These are phyloP conservation scores for Tipula vernalis DNA, from an alignment of 2,888 invertebrate species.

Conservation along the genomic window DNA sequence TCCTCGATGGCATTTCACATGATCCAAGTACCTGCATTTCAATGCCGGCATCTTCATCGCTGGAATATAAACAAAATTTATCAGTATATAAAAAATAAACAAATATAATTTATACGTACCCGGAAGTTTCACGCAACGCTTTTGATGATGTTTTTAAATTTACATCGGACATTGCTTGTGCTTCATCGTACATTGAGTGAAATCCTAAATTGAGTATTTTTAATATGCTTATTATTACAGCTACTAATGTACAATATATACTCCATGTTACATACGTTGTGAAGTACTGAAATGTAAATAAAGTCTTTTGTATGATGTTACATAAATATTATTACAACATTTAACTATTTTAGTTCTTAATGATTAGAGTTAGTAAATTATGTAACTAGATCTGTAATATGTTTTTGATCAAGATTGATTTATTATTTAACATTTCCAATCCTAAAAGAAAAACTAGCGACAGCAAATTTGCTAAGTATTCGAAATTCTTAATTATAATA, in stretches of 20 bases:
- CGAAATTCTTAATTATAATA: too few relatives aligned
- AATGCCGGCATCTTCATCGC: constrained; percentile 69
- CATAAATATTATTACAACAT: background rate
- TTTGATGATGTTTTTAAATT: constrained; percentile 41
- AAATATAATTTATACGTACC: constrained; percentile 22
- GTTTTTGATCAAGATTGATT: too few relatives aligned
- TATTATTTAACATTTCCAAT: too few relatives aligned
- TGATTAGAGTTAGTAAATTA: too few relatives aligned
- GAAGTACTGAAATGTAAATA: constrained; percentile 58
- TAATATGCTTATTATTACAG: constrained; percentile 63
- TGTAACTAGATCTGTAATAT: too few relatives aligned
- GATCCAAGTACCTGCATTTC: constrained; percentile 61
- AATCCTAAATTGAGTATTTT: constrained; percentile 82
- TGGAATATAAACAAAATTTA: constrained; percentile 26
- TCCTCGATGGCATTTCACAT: constrained; percentile 48
- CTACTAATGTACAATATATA: constrained; percentile 71
- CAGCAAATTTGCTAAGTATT: too few relatives aligned
- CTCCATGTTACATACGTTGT: constrained; percentile 75
- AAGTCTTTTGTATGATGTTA: background rate
- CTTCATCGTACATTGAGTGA: constrained; percentile 89
- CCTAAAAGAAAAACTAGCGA: too few relatives aligned
- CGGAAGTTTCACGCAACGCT: constrained; percentile 34
- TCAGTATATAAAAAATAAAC: constrained; percentile 24
- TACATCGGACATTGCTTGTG: constrained; percentile 54
- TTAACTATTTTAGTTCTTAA: background rate